phyloP scores from a whole-genome alignment of 2,888 invertebrate genomes.

The Campopleginae sp. region DNA sequence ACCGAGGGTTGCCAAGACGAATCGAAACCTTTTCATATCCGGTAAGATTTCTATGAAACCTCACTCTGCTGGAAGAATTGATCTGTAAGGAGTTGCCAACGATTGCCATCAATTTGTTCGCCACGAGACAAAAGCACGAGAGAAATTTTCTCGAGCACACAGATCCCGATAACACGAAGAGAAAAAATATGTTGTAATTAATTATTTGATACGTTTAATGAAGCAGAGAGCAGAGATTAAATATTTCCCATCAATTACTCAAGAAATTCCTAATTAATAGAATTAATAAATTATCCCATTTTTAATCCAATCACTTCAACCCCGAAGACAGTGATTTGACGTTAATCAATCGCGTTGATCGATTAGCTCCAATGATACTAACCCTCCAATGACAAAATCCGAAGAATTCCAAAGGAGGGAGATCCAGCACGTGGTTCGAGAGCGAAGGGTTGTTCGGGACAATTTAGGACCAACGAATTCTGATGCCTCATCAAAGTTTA shows the following conservation, averaged over 20 bases:
- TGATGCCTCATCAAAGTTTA: constrained; percentile 39
- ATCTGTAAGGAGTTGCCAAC: not conserved
- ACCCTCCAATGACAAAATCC: constrained; percentile 26
- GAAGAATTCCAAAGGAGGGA: not conserved
- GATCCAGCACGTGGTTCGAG: not conserved
- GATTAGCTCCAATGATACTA: constrained; percentile 16
- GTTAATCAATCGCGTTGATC: constrained; percentile 13
- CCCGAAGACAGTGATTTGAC: constrained; percentile 18
- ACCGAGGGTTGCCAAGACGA: constrained; percentile 50
- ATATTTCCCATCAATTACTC: not conserved
- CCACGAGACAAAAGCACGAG: constrained; percentile 13
- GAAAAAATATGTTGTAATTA: not conserved
- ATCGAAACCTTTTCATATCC: constrained; percentile 56
- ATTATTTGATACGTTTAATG: not conserved
- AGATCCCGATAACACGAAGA: not conserved
- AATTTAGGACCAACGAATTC: constrained; percentile 45
- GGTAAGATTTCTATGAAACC: constrained; percentile 43
- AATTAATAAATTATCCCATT: not conserved
- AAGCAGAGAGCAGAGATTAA: not conserved
- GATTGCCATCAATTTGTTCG: constrained; percentile 27
- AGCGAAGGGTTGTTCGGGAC: constrained; percentile 48
- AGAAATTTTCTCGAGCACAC: not conserved
- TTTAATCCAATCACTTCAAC: not conserved
- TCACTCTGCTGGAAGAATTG: not conserved
- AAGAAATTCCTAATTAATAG: not conserved